These are phyloP conservation scores for Lepus oiostolus DNA, from an alignment of 2,797 vertebrate species.

Conservation along the genomic window DNA sequence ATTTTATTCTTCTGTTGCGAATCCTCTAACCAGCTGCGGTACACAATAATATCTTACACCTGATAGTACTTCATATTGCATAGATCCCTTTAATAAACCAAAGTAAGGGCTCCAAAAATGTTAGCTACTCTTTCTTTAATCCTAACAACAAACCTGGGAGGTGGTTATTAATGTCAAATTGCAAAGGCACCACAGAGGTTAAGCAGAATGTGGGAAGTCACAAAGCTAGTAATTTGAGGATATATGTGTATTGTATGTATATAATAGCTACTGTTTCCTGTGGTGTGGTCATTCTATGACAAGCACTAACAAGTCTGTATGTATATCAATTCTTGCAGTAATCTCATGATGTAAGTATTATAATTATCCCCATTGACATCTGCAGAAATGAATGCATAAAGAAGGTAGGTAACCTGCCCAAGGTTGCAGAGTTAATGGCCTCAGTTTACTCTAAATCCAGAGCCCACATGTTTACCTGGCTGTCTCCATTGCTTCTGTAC, in stretches of 20 bases:
- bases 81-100: background rate
- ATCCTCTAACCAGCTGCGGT: conserved; percentile 7
- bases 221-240: background rate
- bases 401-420: background rate
- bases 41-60: background rate
- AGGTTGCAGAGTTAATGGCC: background rate
- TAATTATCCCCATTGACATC: background rate
- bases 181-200: background rate
- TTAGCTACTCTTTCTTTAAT: conserved; percentile 43
- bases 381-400: background rate
- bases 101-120: background rate
- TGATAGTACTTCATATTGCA: background rate
- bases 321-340: background rate
- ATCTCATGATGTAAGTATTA: background rate
- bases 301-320: background rate
- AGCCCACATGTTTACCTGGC: background rate
- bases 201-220: conserved; percentile 19
- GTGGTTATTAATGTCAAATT: background rate
- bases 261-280: background rate
- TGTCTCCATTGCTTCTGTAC: background rate
- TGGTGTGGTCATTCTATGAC: background rate
- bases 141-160: background rate
- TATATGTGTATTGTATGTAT: background rate
- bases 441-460: background rate
- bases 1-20: conserved; percentile 49